A percentile compares a stretch with the other conserved stretches of the same genome.
These are phyloP conservation scores for Thumatha senex DNA, from an alignment of 2,888 invertebrate genomes.

Conservation along the genomic window DNA sequence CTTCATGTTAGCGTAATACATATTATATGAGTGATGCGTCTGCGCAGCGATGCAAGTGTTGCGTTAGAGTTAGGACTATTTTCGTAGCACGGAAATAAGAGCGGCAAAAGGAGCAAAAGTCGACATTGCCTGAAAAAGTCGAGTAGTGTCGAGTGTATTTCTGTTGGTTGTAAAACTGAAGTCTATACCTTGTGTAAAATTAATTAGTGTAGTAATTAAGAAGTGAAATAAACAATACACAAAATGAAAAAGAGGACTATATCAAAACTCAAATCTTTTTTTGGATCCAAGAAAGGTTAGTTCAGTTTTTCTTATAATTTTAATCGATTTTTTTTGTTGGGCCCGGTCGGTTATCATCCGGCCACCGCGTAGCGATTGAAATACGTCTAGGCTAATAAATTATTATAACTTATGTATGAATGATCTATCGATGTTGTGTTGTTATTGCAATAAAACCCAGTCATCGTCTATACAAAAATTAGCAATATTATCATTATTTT, in stretches of 20 bases:
- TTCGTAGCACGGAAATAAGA: constrained; percentile 84
- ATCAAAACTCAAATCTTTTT: constrained; percentile 75
- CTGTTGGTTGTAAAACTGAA: constrained; percentile 70
- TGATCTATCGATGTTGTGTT: too few relatives aligned
- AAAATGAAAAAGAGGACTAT: constrained; percentile 77
- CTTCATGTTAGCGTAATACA: constrained; percentile 29
- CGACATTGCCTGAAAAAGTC: constrained; percentile 46
- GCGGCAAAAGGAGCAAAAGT: constrained; percentile 78
- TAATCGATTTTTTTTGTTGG: too few relatives aligned
- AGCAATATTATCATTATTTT: too few relatives aligned
- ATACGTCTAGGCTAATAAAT: background rate
- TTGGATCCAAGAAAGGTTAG: constrained; percentile 75
- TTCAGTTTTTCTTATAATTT: background rate
- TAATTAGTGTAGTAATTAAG: constrained; percentile 43
- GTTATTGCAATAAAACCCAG: too few relatives aligned
- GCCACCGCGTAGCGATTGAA: too few relatives aligned
- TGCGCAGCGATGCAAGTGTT: constrained; percentile 77
- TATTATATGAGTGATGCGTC: constrained; percentile 73
- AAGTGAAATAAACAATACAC: constrained; percentile 15
- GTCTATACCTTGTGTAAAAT: constrained; percentile 54
- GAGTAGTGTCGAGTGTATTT: constrained; percentile 75
- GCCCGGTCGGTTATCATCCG: too few relatives aligned
- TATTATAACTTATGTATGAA: background rate
- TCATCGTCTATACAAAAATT: too few relatives aligned
- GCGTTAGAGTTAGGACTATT: constrained; percentile 76